Evolutionary conservation across 2,113 vertebrate species (phyloP).

Genomic region (Prionailurus viverrinus): DNA sequence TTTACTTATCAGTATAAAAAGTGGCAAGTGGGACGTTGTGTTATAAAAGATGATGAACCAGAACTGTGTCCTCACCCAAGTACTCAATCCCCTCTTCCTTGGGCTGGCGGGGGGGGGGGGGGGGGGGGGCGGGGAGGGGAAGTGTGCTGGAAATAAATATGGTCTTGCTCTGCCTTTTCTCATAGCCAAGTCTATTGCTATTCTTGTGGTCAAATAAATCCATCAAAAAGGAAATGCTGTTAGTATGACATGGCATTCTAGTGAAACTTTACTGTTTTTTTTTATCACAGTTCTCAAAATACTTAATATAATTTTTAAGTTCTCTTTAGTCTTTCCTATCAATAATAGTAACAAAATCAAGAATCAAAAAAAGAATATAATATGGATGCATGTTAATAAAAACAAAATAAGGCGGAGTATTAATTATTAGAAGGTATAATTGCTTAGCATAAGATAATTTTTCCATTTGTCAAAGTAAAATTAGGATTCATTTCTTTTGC

Average conservation of each 20-base stretch:
- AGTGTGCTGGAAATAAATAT: neutral
- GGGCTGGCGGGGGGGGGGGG: rapidly evolving
- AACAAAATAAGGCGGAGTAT: neutral
- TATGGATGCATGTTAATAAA: neutral
- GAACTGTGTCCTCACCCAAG: neutral
- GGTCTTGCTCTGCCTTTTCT: neutral
- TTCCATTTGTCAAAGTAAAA: neutral
- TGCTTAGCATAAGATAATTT: neutral
- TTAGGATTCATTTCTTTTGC: neutral
- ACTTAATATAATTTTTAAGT: neutral
- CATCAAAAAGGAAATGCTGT: neutral
- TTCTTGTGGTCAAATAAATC: neutral
- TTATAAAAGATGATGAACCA: neutral
- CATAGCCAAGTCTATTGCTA: neutral
- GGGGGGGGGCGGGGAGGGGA: too few species aligned
- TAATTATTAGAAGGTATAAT: neutral
- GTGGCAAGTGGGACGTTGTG: neutral
- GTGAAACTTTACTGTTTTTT: neutral
- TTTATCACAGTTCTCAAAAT: neutral
- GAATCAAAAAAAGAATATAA: neutral
- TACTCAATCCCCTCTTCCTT: neutral
- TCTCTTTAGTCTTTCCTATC: neutral
- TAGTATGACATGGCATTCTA: too few species aligned
- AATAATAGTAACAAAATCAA: neutral
- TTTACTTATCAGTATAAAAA: neutral